phyloP scores from a whole-genome alignment of 1,140 invertebrate genomes.

The Drosophila simulans region DNA sequence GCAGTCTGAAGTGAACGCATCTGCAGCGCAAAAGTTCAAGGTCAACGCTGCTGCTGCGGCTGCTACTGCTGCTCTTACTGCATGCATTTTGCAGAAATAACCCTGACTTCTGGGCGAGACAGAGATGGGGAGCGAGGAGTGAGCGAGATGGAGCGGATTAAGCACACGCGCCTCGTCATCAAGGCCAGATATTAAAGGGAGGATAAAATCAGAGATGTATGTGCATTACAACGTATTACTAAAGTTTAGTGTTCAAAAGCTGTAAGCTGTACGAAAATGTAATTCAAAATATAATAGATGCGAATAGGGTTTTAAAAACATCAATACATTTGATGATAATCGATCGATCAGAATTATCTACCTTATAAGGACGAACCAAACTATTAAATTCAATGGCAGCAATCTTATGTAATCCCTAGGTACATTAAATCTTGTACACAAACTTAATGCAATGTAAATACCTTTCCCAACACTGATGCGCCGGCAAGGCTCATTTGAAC shows the following conservation, averaged over 20 bases:
- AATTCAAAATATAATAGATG: too few relatives aligned
- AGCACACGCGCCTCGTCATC: constrained; percentile 39
- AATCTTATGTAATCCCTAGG: not conserved
- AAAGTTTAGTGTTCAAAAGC: not conserved
- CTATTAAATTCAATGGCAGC: too few relatives aligned
- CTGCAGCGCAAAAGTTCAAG: constrained; percentile 76
- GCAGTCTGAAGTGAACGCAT: constrained; percentile 30
- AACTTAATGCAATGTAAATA: not conserved
- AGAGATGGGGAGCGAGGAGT: constrained; percentile 8
- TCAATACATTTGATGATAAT: too few relatives aligned
- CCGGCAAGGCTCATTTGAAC: not conserved
- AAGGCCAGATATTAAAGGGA: constrained; percentile 24
- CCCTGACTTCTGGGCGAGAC: constrained; percentile 49
- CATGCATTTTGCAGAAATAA: constrained; percentile 65
- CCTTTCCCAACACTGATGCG: not conserved
- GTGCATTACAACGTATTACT: not conserved
- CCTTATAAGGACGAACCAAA: too few relatives aligned
- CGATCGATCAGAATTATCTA: too few relatives aligned
- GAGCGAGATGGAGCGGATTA: constrained; percentile 47
- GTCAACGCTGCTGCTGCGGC: constrained; percentile 40
- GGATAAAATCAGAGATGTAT: not conserved
- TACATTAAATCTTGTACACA: not conserved
- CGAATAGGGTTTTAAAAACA: too few relatives aligned
- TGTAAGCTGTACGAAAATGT: not conserved
- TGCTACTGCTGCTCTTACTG: constrained; percentile 16